These are phyloP conservation scores for Oxyteleia sp. DNA, from an alignment of 2,888 invertebrate species.

Conservation along the genomic window DNA sequence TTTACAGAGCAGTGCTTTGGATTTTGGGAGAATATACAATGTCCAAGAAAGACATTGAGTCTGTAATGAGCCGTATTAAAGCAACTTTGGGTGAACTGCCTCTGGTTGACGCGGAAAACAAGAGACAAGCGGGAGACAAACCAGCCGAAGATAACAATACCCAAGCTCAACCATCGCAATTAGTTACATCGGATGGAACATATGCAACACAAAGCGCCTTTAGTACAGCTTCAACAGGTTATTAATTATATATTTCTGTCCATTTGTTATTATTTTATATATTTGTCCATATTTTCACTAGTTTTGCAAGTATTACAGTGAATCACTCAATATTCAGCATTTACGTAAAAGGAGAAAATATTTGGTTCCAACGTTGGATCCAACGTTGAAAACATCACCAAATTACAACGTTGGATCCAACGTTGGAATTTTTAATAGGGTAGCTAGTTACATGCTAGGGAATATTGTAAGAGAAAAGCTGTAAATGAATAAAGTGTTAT, in stretches of 20 bases:
- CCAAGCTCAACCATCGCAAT: constrained; percentile 88
- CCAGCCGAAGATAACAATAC: constrained; percentile 87
- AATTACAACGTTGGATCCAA: no score
- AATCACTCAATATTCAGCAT: no score
- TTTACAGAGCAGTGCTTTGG: constrained; percentile 98
- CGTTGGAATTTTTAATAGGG: no score
- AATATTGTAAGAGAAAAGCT: no score
- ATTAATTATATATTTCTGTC: neutral
- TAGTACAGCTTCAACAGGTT: constrained; percentile 91
- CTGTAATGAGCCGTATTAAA: constrained; percentile 93
- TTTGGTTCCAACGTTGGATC: no score
- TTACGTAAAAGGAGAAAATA: no score
- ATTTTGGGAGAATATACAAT: constrained; percentile 98
- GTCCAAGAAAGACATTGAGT: constrained; percentile 92
- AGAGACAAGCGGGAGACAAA: constrained; percentile 92
- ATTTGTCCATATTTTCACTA: no score
- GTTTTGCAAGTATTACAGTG: no score
- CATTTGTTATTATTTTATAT: no score
- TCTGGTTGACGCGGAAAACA: constrained; percentile 90
- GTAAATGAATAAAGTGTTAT: no score
- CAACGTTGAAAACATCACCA: no score
- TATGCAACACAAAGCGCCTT: constrained; percentile 99
- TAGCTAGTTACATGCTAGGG: no score
- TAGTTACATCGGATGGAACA: constrained; percentile 99
- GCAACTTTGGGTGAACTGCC: constrained; percentile 90